A percentile compares a stretch with the other conserved stretches of the same genome.
Evolutionary conservation across 2,888 invertebrate species (phyloP).

Genomic region (Caradrina kadenii): DNA sequence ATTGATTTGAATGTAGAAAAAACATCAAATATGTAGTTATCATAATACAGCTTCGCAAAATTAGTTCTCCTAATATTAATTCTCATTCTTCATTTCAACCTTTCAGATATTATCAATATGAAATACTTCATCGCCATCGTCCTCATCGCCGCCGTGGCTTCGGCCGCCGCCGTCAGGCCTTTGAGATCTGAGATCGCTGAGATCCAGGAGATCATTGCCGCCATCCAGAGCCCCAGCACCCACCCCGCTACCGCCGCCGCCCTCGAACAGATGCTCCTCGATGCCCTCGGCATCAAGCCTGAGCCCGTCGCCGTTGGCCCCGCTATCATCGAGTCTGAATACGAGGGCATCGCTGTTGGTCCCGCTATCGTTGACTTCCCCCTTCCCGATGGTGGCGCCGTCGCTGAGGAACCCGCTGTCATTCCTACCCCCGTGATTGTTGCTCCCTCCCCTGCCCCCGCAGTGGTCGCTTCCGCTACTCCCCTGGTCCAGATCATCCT

Average conservation of each 20-base stretch:
- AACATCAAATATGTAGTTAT: not conserved
- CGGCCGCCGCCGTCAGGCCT: slow-evolving; percentile 69
- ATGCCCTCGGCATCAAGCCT: slow-evolving; percentile 40
- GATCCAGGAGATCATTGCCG: slow-evolving; percentile 73
- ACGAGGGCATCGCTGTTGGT: slow-evolving; percentile 53
- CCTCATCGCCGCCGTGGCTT: slow-evolving; percentile 77
- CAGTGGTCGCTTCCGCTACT: slow-evolving; percentile 48
- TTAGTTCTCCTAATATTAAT: not conserved
- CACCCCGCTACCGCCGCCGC: slow-evolving; percentile 76
- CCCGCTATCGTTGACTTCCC: slow-evolving; percentile 41
- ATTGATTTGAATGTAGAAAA: not conserved
- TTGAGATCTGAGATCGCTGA: slow-evolving; percentile 60
- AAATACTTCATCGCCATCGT: slow-evolving; percentile 80
- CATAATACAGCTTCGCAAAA: not conserved
- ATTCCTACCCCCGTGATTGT: not conserved
- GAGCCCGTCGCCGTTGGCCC: slow-evolving; percentile 47
- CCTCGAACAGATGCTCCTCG: slow-evolving; percentile 56
- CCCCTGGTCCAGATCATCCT: slow-evolving; percentile 72
- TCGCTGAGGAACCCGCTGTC: slow-evolving; percentile 14
- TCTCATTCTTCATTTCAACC: not conserved
- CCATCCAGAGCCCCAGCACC: slow-evolving; percentile 78
- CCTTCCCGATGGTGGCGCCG: slow-evolving; percentile 40
- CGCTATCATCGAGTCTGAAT: slow-evolving; percentile 33
- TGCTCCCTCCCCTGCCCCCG: slow-evolving; percentile 23
- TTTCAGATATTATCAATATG: slow-evolving; percentile 73